phyloP scores from a whole-genome alignment of 1,140 invertebrate species.

The Scaptodrosophila lebanonensis region DNA sequence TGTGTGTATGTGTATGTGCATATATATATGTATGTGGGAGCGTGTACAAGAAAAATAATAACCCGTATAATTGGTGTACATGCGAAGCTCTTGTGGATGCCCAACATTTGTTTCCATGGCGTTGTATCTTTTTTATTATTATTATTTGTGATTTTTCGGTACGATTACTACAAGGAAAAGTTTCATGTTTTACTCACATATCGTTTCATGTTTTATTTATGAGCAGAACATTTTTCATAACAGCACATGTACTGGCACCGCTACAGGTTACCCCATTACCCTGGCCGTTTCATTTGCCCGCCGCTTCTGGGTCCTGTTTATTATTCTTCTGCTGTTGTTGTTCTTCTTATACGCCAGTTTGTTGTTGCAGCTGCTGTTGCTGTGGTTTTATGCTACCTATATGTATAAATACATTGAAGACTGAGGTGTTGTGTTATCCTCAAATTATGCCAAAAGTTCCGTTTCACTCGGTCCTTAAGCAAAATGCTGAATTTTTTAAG shows the following conservation, averaged over 20 bases:
- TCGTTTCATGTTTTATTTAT: constrained; percentile 64
- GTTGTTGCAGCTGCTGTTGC: constrained; percentile 33
- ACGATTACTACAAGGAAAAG: constrained; percentile 4
- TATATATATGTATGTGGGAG: not conserved
- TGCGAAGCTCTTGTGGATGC: too few species aligned
- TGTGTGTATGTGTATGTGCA: not conserved
- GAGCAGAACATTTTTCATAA: constrained; percentile 14
- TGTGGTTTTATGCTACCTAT: too few species aligned
- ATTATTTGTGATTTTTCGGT: constrained; percentile 5
- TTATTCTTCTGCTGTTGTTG: too few species aligned
- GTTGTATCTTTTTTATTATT: constrained; percentile 20
- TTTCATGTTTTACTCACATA: constrained; percentile 43
- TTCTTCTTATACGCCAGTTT: constrained; percentile 36
- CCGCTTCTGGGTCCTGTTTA: constrained; percentile 14
- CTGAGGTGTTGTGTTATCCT: too few species aligned
- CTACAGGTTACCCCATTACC: constrained; percentile 29
- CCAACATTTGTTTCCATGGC: constrained; percentile 39
- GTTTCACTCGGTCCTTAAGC: too few species aligned
- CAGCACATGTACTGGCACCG: constrained; percentile 1
- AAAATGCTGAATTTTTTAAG: too few species aligned
- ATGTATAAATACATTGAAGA: too few species aligned
- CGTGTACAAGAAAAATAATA: constrained; percentile 59
- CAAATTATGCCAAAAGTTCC: too few species aligned
- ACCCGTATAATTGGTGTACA: constrained; percentile 71
- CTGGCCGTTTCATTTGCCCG: constrained; percentile 42